Percentiles rank a stretch among this genome's conserved stretches.
These are phyloP conservation scores for Sciurus niger DNA, from an alignment of 2,113 vertebrate genomes.

Conservation along the genomic window DNA sequence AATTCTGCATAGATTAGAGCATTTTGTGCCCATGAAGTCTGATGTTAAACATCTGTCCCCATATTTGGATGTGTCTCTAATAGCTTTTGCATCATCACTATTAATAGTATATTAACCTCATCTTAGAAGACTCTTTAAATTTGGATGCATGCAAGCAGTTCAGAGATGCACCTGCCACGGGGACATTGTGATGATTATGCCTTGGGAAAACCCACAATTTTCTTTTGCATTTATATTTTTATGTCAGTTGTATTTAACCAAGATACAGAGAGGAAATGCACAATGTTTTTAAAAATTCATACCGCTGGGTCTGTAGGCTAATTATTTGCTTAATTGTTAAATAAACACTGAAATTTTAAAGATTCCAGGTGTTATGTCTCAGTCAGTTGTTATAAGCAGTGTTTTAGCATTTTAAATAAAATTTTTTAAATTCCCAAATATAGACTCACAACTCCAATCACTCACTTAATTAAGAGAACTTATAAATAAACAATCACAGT, in stretches of 20 bases:
- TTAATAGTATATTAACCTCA: neutral
- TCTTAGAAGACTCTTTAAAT: neutral
- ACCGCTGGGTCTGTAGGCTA: neutral
- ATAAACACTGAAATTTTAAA: neutral
- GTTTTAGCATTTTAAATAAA: constrained; percentile 7
- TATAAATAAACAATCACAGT: neutral
- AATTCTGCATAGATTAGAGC: neutral
- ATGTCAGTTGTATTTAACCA: neutral
- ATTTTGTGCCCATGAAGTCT: neutral
- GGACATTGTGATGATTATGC: neutral
- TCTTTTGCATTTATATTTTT: neutral
- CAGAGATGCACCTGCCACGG: neutral
- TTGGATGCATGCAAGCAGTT: neutral
- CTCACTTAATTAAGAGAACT: constrained; percentile 5
- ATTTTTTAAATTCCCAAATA: neutral
- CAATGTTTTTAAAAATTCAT: neutral
- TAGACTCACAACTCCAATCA: neutral
- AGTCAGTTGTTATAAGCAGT: neutral
- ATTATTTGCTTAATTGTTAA: constrained; percentile 33
- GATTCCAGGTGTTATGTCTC: neutral
- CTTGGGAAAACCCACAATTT: neutral
- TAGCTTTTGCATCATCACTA: neutral
- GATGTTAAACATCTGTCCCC: neutral
- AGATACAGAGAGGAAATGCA: neutral
- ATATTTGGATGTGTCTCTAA: neutral